Evolutionary conservation across 2,797 vertebrate genomes (phyloP), one percentile per base, ranked within the genome.

Genomic region (Tapirus indicus): DNA sequence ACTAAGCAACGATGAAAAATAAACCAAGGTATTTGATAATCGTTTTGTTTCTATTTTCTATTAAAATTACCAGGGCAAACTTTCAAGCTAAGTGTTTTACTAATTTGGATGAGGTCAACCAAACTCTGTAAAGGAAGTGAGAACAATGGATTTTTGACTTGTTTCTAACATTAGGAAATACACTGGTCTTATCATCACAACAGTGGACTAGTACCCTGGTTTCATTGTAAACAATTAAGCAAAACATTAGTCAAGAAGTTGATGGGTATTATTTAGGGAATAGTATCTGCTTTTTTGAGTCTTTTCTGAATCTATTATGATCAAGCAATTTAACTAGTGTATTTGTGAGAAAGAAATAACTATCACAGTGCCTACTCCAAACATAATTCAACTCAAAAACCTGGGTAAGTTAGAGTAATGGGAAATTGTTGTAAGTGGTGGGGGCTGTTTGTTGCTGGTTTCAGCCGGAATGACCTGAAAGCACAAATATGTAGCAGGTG

Each of bases 131-230:
- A 32, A 96, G 97, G 95, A 97, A 98, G 82, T 77, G 38, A 75
- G 69, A 91, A 98, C 97, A 98, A 96, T 97, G 72, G 72, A n/a
- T 64, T 58, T 52, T 25, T 27, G 72, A 94, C 85, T 91, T 44
- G n/a, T 95, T 98, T 98, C 95, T 96, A 35, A 62, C 68, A 85
- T 93, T 86, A 97, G 93, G 97, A 98, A 98, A 97, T 94, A 82
- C 49, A 56, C 68, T 87, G 80, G 82, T 92, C 97, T 88, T 95
- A 96, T 96, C 87, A 93, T 83, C 88, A 52, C 60, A 91, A 82
- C n/a, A 79, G 71, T 94, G 95, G 75, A 88, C 35, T 79, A 80
- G 78, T 47, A 38, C 69, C 27, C 7, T 72, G 27, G 12, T 94
- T 62, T 96, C 92, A 95, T 35, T 88, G 92, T 93, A 95, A 97